Evolutionary conservation across 2,113 vertebrate species (phyloP).

Genomic region (Phylloscopus whistleri): DNA sequence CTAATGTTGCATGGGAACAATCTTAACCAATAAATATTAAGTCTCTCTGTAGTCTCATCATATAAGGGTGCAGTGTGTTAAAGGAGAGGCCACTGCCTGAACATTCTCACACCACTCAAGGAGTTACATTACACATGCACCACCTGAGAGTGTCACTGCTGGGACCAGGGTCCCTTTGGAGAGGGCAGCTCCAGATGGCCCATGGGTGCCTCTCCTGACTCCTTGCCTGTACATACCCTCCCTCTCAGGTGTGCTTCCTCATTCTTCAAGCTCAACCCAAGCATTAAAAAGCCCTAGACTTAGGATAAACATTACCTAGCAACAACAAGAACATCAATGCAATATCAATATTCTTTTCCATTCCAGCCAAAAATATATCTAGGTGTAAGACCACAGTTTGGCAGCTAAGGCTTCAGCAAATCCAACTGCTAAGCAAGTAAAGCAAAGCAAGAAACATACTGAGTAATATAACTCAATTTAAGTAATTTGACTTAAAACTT

Average conservation of each 20-base stretch:
- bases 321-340: background rate
- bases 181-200: background rate
- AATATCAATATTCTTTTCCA: background rate
- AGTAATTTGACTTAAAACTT: background rate
- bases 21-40: background rate
- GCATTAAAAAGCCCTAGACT: background rate
- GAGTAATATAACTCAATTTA: background rate
- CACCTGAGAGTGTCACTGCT: fast-evolving
- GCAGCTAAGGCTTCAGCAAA: background rate
- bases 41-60: background rate
- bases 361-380: background rate
- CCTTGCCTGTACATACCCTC: background rate
- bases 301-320: background rate
- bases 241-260: background rate
- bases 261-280: background rate
- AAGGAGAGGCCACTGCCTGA: background rate
- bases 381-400: background rate
- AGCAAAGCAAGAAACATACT: background rate
- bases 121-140: background rate
- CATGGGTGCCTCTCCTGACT: background rate
- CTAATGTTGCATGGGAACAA: background rate
- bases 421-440: background rate
- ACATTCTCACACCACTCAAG: background rate
- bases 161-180: background rate
- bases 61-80: background rate